Base-by-base conservation (phyloP, 1,140 invertebrate genomes). In the Drosophila lacertosa region DNA sequence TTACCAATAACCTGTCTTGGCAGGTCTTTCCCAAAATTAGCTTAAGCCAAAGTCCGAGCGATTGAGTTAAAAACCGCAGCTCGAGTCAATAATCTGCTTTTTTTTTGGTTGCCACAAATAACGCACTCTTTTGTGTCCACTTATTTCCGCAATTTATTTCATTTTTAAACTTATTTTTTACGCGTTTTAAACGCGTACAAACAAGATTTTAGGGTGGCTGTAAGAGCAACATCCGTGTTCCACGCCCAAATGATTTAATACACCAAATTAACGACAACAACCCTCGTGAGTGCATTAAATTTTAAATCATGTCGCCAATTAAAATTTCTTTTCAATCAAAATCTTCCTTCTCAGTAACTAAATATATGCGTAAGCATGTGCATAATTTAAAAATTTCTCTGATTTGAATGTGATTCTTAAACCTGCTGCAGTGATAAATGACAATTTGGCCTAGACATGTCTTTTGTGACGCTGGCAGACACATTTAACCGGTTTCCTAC, bases 401-500 rank as follows among this genome's bases (percentile, higher is more conserved):
- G 20, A 70, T 70, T 55, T 39, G 11, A 64, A 32, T 39, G 16
- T 29, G n/a, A 39, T 33, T 26, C 18, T 45, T 48, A 18, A 10
- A 13, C 7, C 22, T 3, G 9, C 10, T 55, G 40, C 29, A 45
- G 20, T 29, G 16, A 57, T 39, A 26, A 37, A 59, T 45, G 26
- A 33, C 44, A 26, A 29, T 35, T 67, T 45, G 37, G 32, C 2
- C 40, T 55, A 42, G 60, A 10, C 37, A 35, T 47, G 13, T 32
- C 45, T 58, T 57, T 11, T 55, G 16, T 55, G 24, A 4, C 24
- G 58, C 37, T 45, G 24, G 22, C 20, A 44, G 35, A 75, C 32
- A 53, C 50, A 65, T 45, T 68, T 35, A 81, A 84, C 80, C 73
- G 81, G 81, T 86, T 84, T 35, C 11, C 20, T 15, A 33, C 48